Evolutionary conservation across 2,888 invertebrate genomes (phyloP).

Genomic region (Patella ulyssiponensis): DNA sequence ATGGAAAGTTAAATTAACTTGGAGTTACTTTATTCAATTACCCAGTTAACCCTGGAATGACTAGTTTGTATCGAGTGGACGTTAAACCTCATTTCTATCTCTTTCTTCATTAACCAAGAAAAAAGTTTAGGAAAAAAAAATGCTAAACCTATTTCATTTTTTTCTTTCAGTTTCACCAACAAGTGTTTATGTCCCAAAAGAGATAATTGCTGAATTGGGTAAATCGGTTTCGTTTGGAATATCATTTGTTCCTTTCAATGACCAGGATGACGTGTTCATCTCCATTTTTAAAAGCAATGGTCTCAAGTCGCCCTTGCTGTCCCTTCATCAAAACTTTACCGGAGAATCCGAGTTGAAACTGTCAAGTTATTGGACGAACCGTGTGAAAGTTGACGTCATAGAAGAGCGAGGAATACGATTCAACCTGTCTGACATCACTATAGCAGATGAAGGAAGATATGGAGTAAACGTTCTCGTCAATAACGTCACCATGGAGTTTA

Average conservation of each 20-base stretch:
- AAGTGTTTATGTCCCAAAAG: background rate
- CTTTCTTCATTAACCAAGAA: too few relatives aligned
- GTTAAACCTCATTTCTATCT: too few relatives aligned
- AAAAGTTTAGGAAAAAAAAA: too few relatives aligned
- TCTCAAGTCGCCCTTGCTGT: background rate
- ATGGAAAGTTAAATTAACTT: too few relatives aligned
- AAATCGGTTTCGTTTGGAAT: background rate
- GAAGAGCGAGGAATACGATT: background rate
- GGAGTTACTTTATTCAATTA: too few relatives aligned
- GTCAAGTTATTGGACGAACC: background rate
- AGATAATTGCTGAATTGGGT: background rate
- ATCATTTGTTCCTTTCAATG: background rate
- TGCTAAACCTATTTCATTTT: background rate
- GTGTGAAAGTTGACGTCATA: background rate
- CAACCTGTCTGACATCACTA: background rate
- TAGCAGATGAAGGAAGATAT: background rate
- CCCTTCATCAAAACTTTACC: background rate
- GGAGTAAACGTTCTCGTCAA: background rate
- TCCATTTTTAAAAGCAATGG: background rate
- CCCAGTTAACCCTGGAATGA: too few relatives aligned
- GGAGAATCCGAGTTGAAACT: background rate
- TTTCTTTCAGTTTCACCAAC: background rate
- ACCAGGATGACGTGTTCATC: background rate
- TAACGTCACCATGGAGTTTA: background rate
- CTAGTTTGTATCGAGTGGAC: too few relatives aligned